Conservation (phyloP, 2,113 vertebrate species). For the Herpetotheres cachinnans region DNA sequence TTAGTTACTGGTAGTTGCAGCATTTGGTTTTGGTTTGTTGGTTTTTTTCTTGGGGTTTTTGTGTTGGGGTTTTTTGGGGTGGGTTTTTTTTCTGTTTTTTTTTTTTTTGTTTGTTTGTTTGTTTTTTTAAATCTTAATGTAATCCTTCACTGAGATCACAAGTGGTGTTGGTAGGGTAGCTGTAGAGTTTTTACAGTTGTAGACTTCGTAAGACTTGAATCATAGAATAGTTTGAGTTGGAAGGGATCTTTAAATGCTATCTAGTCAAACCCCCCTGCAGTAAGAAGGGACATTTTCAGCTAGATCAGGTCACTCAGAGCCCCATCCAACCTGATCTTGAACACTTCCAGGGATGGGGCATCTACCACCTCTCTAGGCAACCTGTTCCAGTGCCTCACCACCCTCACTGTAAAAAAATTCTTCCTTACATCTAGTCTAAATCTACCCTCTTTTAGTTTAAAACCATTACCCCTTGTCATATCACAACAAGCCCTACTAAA, state of each 20-base stretch:
- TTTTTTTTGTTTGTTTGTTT: neutral
- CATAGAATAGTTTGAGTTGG: neutral
- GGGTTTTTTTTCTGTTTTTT: neutral
- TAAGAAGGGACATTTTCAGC: neutral
- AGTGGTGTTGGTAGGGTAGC: neutral
- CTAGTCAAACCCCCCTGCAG: neutral
- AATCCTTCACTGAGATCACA: neutral
- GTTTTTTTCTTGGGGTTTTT: neutral
- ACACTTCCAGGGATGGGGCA: neutral
- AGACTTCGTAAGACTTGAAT: neutral
- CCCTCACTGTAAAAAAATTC: neutral
- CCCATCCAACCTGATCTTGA: neutral
- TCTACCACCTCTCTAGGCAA: neutral
- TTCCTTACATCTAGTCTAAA: neutral
- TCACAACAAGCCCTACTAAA: neutral
- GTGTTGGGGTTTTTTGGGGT: accelerated
- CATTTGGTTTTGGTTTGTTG: neutral
- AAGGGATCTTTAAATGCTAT: neutral
- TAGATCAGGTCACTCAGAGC: neutral
- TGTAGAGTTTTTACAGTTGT: neutral
- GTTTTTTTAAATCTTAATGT: neutral
- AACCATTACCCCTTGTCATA: neutral
- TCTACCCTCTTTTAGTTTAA: neutral
- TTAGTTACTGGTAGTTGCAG: neutral
- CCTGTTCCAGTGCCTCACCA: neutral